Evolutionary conservation across 1,140 invertebrate species (phyloP).

Genomic region (Tachypleus tridentatus): DNA sequence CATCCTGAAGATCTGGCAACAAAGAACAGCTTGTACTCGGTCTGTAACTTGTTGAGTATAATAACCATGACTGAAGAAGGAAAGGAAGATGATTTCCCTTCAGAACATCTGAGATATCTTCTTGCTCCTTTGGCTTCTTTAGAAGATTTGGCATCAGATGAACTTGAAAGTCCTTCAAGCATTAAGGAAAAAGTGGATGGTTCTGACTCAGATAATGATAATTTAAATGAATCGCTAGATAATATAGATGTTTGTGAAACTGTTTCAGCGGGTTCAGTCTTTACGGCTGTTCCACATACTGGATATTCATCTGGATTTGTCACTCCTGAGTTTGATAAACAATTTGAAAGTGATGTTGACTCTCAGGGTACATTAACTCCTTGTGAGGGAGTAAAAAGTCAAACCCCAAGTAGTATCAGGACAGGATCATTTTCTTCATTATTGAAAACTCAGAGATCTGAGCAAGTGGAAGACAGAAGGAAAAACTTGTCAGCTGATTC

Average conservation of each 20-base stretch:
- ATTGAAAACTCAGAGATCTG: too few species aligned
- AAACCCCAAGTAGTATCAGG: too few species aligned
- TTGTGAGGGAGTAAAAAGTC: conserved; percentile 9
- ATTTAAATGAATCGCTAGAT: too few species aligned
- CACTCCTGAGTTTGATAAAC: conserved; percentile 11
- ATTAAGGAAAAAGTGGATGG: background rate
- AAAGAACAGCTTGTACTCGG: too few species aligned
- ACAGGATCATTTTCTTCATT: too few species aligned
- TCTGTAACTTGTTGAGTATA: too few species aligned
- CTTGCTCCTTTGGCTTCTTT: conserved; percentile 85
- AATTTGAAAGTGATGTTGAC: conserved; percentile 15
- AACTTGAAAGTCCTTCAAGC: conserved; percentile 50
- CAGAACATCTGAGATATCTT: conserved; percentile 49
- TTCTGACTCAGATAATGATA: too few species aligned
- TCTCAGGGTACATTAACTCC: conserved; percentile 20
- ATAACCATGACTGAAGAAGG: background rate
- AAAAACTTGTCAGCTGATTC: too few species aligned
- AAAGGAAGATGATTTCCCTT: conserved; percentile 33
- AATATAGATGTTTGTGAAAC: too few species aligned
- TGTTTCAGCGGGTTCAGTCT: background rate
- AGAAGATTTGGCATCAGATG: conserved; percentile 66
- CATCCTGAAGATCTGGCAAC: too few species aligned
- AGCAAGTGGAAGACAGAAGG: too few species aligned
- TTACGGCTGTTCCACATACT: conserved; percentile 14
- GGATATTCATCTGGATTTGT: conserved; percentile 13